These are phyloP conservation scores for Polyommatus icarus DNA, from an alignment of 2,888 invertebrate species.

Conservation along the genomic window DNA sequence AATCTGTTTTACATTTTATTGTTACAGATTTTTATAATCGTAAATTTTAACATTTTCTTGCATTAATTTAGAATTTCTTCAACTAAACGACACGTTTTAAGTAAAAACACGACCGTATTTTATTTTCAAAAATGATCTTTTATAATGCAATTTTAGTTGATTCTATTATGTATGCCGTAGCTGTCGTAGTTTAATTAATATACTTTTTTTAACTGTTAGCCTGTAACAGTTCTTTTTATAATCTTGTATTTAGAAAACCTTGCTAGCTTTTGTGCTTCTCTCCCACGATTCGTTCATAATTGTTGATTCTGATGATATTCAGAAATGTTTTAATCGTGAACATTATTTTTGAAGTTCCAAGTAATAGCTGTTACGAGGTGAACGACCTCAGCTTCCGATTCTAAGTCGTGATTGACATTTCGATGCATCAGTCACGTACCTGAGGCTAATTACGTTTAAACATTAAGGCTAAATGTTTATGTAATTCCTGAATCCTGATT, in stretches of 20 bases:
- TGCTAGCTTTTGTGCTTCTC: not conserved
- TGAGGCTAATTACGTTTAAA: slow-evolving; percentile 22
- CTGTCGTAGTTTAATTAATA: too few relatives aligned
- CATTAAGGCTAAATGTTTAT: not conserved
- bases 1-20: slow-evolving; percentile 3
- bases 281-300: not conserved
- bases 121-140: too few relatives aligned
- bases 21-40: not conserved
- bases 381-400: slow-evolving; percentile 17
- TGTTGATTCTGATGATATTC: slow-evolving; percentile 18
- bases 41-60: not conserved
- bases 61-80: too few relatives aligned
- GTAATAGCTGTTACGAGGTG: slow-evolving; percentile 18
- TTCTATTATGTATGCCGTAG: too few relatives aligned
- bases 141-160: too few relatives aligned
- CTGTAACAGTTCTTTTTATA: too few relatives aligned
- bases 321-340: slow-evolving; percentile 11
- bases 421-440: slow-evolving; percentile 36
- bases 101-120: too few relatives aligned
- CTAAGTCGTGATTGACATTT: slow-evolving; percentile 30
- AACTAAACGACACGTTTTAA: too few relatives aligned
- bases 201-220: too few relatives aligned
- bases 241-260: too few relatives aligned
- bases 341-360: slow-evolving; percentile 10
- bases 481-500: not conserved